Base-by-base conservation (phyloP, 1,140 invertebrate genomes). In the Asobara japonica region DNA sequence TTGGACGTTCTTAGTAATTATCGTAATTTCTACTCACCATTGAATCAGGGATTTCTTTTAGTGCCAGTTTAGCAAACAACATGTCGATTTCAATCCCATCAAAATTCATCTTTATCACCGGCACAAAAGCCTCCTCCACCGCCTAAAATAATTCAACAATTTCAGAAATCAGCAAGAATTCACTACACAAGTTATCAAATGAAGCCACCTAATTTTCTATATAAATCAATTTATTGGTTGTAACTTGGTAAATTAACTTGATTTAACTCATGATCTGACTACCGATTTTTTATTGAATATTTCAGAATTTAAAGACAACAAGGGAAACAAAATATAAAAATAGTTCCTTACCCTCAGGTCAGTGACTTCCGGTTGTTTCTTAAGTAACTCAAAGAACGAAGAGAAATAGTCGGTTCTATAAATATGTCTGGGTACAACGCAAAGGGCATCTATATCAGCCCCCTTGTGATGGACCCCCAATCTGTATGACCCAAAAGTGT, bases 21-120 rank as follows among this genome's bases (percentile, higher is more conserved):
- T 67, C 25, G 4, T 62, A 29, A 27, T 20, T 60, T 56, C 72
- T 72, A 82, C 71, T 83, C 82, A 89, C 89, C 86, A 90, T 90
- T 33, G 89, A 85, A 79, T 91, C 92, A 30, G 95, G 93, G 84
- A 99, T 97, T 87, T 97, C 95, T 83, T 98, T 98, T 0, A 98
- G 88, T 18, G 96, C 94, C 38, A 99, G 87, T 72, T 96, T 90
- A 0, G 98, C 97, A 89, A 99, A 99, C 61, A 99, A 85, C 92
- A 99, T 95, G 91, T 99, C 98, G 74, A 98, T 96, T 89, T 99
- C 98, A 78, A 99, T 99, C 22, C 96, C 96, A 90, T 98, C 96
- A 88, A 99, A 99, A 82, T 96, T 96, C 95, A 99, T 97, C 90
- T 99, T 99, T 65, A 99, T 99, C 2, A 99, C 97, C 18, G 98